A percentile compares a stretch with the other conserved stretches of the same genome.
Evolutionary conservation across 1,140 invertebrate species (phyloP).

Genomic region (Euura saliciscinereae): DNA sequence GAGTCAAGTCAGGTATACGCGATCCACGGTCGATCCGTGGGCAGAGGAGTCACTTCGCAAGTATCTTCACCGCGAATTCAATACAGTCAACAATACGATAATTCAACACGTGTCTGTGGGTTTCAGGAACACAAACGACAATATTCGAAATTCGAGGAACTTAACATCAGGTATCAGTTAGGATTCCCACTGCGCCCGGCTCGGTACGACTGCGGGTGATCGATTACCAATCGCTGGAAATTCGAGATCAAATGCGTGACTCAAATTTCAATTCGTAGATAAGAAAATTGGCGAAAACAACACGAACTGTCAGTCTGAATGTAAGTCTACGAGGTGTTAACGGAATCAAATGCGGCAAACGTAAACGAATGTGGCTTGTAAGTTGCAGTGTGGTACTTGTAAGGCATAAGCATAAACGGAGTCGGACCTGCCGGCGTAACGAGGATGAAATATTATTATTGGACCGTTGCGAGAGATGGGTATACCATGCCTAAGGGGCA

Average conservation of each 20-base stretch:
- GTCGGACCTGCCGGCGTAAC: constrained; percentile 1
- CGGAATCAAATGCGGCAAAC: not conserved
- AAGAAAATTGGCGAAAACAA: too few relatives aligned
- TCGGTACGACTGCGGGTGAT: not conserved
- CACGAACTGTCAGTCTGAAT: not conserved
- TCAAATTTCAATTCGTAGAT: too few relatives aligned
- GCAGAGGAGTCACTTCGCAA: not conserved
- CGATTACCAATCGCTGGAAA: not conserved
- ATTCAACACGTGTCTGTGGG: not conserved
- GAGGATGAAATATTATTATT: constrained; percentile 7
- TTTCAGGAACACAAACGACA: not conserved
- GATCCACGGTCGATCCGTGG: not conserved
- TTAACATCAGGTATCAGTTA: not conserved
- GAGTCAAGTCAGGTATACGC: not conserved
- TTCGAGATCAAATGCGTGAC: too few relatives aligned
- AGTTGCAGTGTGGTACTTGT: not conserved
- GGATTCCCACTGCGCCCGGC: not conserved
- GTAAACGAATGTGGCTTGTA: not conserved
- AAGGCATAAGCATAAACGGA: not conserved
- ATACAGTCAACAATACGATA: not conserved
- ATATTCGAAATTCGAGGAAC: not conserved
- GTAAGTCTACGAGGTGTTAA: not conserved
- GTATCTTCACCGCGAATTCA: not conserved
- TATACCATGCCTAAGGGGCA: constrained; percentile 3
- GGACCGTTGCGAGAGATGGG: constrained; percentile 6